Percentiles rank a stretch among this genome's conserved stretches.
Conservation (phyloP, 2,113 vertebrate species). For the Aspidoscelis tigris region DNA sequence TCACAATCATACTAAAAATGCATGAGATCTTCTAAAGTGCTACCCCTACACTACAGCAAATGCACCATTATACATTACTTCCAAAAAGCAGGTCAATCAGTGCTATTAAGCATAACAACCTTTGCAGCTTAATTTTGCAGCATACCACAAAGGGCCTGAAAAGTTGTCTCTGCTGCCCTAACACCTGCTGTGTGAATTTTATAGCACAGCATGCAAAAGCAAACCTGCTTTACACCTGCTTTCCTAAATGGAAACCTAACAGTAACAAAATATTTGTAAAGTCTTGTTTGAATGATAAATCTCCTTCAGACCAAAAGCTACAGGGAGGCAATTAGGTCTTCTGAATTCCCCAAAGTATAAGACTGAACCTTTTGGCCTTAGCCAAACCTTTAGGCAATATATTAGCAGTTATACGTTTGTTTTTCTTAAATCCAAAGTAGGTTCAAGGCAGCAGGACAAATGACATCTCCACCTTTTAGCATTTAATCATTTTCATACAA, state of each 20-base stretch:
- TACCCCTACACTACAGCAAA: not conserved
- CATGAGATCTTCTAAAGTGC: not conserved
- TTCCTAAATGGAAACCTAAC: constrained; percentile 41
- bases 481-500: no score
- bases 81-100: not conserved
- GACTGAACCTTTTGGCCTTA: constrained; percentile 64
- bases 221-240: constrained; percentile 67
- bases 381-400: constrained; percentile 63
- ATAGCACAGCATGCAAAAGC: constrained; percentile 48
- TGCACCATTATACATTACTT: not conserved
- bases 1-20: no score
- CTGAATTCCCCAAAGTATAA: constrained; percentile 51
- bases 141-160: constrained; percentile 31
- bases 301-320: constrained; percentile 58
- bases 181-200: constrained; percentile 52
- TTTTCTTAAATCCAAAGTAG: constrained; percentile 26
- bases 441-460: no score
- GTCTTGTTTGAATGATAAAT: constrained; percentile 65
- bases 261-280: constrained; percentile 47
- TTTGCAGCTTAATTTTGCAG: constrained; percentile 30
- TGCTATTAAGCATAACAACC: not conserved
- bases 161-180: constrained; percentile 36
- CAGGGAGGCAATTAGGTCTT: constrained; percentile 69
- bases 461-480: no score
- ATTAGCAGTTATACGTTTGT: constrained; percentile 63